phyloP scores from a whole-genome alignment of 2,888 invertebrate genomes.

The Pristionchus japonicus region DNA sequence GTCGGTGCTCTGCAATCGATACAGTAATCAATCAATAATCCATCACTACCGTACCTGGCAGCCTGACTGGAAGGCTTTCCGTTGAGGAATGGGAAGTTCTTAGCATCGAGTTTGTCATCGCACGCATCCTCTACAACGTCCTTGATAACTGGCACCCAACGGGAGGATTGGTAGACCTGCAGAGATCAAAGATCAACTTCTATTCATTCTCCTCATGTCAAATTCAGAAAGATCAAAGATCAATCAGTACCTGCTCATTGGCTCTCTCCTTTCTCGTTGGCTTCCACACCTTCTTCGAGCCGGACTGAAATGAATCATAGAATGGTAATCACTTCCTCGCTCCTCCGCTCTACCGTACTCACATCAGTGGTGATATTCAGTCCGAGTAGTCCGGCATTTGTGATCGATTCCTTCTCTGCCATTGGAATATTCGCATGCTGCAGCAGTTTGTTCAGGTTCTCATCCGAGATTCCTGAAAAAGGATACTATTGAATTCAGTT shows the following conservation, averaged over 20 bases:
- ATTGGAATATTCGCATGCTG: constrained; percentile 96
- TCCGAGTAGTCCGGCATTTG: constrained; percentile 92
- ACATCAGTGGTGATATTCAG: constrained; percentile 96
- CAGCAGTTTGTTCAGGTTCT: constrained; percentile 95
- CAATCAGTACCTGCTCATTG: constrained; percentile 87
- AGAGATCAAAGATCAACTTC: background rate
- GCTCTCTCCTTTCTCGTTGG: constrained; percentile 94
- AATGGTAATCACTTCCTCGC: background rate
- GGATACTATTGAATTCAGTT: background rate
- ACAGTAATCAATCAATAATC: background rate
- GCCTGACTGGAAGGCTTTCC: constrained; percentile 77
- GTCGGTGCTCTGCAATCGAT: constrained; percentile 67
- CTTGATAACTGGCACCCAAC: constrained; percentile 96
- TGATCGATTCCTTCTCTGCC: constrained; percentile 94
- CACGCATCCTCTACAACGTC: constrained; percentile 98
- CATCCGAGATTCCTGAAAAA: constrained; percentile 86
- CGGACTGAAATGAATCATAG: constrained; percentile 62
- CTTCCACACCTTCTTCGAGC: constrained; percentile 80
- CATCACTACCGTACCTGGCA: constrained; percentile 50
- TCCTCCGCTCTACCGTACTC: constrained; percentile 76
- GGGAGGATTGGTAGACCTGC: constrained; percentile 69
- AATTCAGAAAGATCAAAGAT: background rate
- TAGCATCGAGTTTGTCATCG: constrained; percentile 94
- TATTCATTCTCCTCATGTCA: too few species aligned
- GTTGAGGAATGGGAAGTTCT: constrained; percentile 95